These are phyloP conservation scores for Danio albolineatus DNA, from an alignment of 2,797 vertebrate species.

Conservation along the genomic window DNA sequence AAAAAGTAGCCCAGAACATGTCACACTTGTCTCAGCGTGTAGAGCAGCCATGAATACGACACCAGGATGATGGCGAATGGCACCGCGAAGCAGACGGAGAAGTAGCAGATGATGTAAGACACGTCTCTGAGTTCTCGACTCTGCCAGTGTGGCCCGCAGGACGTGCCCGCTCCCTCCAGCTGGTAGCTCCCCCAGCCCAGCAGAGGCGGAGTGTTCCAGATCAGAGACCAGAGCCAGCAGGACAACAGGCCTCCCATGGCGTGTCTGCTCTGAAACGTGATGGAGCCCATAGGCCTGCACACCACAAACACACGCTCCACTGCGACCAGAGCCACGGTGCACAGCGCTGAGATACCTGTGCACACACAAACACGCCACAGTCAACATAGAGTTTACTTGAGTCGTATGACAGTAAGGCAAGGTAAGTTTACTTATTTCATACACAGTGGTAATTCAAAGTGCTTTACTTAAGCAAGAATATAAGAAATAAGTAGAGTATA, in stretches of 20 bases:
- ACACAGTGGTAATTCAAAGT: too few species aligned
- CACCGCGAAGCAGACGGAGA: slow-evolving; percentile 78
- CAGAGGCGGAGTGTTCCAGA: slow-evolving; percentile 83
- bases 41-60: slow-evolving; percentile 75
- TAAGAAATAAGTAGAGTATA: too few species aligned
- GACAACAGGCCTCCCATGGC: slow-evolving; percentile 75
- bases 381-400: not conserved
- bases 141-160: slow-evolving; percentile 81
- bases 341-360: slow-evolving; percentile 79
- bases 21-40: slow-evolving; percentile 77
- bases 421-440: too few species aligned
- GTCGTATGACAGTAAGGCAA: too few species aligned
- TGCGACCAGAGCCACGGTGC: slow-evolving; percentile 79
- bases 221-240: slow-evolving; percentile 83
- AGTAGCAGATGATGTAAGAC: slow-evolving; percentile 79
- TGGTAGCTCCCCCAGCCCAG: slow-evolving; percentile 82
- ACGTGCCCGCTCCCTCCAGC: slow-evolving; percentile 80
- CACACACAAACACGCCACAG: not conserved
- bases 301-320: slow-evolving; percentile 81
- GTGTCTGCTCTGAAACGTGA: slow-evolving; percentile 78
- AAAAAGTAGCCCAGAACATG: too few species aligned
- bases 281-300: slow-evolving; percentile 76
- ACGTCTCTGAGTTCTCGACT: slow-evolving; percentile 72
- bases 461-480: too few species aligned
- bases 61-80: slow-evolving; percentile 75